These are phyloP conservation scores for Cliona cf. orientalis DNA, from an alignment of 37 sponge, comb jelly and placozoan genomes.

Conservation along the genomic window DNA sequence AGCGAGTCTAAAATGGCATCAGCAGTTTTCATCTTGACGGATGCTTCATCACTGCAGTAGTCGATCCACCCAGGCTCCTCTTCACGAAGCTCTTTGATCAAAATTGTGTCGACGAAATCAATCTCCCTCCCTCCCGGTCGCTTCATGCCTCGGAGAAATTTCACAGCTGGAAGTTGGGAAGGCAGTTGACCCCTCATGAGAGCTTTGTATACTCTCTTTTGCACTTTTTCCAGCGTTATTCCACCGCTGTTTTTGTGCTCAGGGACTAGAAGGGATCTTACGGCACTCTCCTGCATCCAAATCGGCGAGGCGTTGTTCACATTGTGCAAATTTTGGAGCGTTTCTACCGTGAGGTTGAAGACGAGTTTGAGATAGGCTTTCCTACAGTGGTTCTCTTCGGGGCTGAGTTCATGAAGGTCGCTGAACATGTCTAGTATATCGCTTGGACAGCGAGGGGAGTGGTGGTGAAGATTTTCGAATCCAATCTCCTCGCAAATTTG, in stretches of 20 bases:
- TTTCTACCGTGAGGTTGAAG: slow-evolving; percentile 43
- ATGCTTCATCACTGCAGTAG: slow-evolving; percentile 77
- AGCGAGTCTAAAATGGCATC: slow-evolving; percentile 80
- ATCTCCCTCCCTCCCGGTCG: slow-evolving; percentile 73
- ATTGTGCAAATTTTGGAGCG: slow-evolving; percentile 27
- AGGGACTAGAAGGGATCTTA: not conserved
- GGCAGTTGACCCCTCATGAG: slow-evolving; percentile 61
- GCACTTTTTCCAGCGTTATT: slow-evolving; percentile 34
- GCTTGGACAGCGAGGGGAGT: not conserved
- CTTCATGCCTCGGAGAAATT: slow-evolving; percentile 55
- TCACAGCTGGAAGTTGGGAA: slow-evolving; percentile 25
- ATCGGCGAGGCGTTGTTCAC: slow-evolving; percentile 8
- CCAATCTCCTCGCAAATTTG: slow-evolving; percentile 5
- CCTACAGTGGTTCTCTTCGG: slow-evolving; percentile 41
- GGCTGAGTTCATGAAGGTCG: slow-evolving; percentile 9
- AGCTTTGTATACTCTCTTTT: slow-evolving; percentile 44
- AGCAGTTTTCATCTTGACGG: slow-evolving; percentile 70
- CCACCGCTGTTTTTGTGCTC: not conserved
- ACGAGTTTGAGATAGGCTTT: slow-evolving; percentile 59
- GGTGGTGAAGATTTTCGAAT: not conserved
- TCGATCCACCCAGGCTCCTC: slow-evolving; percentile 90
- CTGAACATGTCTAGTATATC: slow-evolving; percentile 12
- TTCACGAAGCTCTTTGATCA: slow-evolving; percentile 76
- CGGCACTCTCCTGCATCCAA: slow-evolving; percentile 20
- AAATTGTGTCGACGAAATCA: slow-evolving; percentile 78